Evolutionary conservation across 2,113 vertebrate genomes (phyloP), one percentile per base, ranked within the genome.

Genomic region (Pristiophorus japonicus): DNA sequence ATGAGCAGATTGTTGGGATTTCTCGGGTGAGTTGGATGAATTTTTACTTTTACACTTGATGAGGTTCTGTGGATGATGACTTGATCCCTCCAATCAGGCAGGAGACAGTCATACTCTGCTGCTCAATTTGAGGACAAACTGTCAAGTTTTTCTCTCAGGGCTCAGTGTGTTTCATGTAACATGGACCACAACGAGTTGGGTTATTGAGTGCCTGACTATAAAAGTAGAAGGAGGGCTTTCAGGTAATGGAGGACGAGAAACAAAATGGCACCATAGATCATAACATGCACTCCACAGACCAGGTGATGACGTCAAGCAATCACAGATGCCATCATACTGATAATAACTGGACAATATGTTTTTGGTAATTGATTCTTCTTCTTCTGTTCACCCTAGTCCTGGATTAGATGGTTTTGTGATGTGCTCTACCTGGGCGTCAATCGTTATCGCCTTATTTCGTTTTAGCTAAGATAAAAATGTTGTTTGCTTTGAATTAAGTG

Each of bases 1-100:
- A 99, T 0, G 98, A 99, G 97, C 97, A 99, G 96, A 98, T 98
- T 7, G 98, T 99, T 38, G 99, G 99, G 96, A 98, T 99, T 96
- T 98, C 98, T 70, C 97, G 97, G 98, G 99, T 99, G 96, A 98
- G 98, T 95, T n/a, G 5, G 63, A 70, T 94, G 93, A 94, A 94
- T 70, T 47, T 94, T 38, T 38, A 38, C n/a, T 94, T 70, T 94
- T 45, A 51, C 4, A 14, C 42, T 94, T 94, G 65, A 3, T 34
- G 87, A 62, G 18, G 18, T n/a, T 38, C 59, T 22, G 6, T 38
- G 88, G 59, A 18, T 63, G 20, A 62, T 92, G 30, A 45, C 45
- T 81, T 20, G n/a, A 81, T 45, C 38, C 22, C 8, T 84, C 42
- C 20, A 45, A 45, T 87, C 84, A 87, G 84, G 3, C 45, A 51